Evolutionary conservation across 2,888 invertebrate genomes (phyloP).

Genomic region (Polymixis flavicincta): DNA sequence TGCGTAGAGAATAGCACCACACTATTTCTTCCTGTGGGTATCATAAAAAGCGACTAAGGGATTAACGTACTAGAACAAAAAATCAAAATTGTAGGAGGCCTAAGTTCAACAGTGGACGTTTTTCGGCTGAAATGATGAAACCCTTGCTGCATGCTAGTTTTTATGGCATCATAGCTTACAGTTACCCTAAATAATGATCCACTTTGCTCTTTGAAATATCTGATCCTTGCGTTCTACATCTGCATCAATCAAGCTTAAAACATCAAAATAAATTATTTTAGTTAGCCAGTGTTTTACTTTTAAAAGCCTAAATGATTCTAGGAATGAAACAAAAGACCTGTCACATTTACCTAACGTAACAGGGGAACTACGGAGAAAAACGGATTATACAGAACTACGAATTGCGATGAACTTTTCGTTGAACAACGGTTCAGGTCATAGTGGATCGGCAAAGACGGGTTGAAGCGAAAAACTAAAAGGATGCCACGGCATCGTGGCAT

Average conservation of each 20-base stretch:
- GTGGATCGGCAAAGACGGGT: not conserved
- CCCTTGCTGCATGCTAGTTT: constrained; percentile 1
- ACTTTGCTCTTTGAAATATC: not conserved
- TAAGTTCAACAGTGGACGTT: too few relatives aligned
- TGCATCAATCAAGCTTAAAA: not conserved
- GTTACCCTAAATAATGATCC: not conserved
- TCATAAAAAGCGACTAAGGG: too few relatives aligned
- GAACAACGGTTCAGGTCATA: not conserved
- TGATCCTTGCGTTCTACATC: not conserved
- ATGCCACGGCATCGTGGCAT: not conserved
- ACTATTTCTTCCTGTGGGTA: too few relatives aligned
- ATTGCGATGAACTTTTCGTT: constrained; percentile 4
- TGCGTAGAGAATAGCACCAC: too few relatives aligned
- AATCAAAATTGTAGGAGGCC: too few relatives aligned
- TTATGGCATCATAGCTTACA: not conserved
- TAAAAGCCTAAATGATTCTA: not conserved
- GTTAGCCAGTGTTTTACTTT: not conserved
- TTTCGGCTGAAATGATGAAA: not conserved
- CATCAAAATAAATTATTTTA: not conserved
- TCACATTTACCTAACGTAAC: not conserved
- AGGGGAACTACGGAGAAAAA: not conserved
- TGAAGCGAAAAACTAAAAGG: constrained; percentile 10
- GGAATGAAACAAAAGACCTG: not conserved
- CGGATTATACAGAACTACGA: not conserved
- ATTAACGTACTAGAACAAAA: too few relatives aligned